Evolutionary conservation across 2,113 vertebrate species (phyloP).

Genomic region (Lophotis ruficrista): DNA sequence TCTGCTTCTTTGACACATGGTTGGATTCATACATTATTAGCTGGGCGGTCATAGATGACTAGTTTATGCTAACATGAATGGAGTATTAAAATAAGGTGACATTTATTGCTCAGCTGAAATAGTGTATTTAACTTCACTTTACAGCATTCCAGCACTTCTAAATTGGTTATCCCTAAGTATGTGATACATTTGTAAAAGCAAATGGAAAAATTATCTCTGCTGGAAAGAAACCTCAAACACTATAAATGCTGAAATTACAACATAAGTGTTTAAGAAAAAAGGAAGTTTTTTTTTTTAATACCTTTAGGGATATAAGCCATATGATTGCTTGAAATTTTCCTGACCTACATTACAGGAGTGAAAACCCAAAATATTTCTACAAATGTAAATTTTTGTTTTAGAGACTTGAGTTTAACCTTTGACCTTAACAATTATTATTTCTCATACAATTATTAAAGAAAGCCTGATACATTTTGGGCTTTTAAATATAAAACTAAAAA

Average conservation of each 20-base stretch:
- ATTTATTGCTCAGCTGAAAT: not conserved
- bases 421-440: not conserved
- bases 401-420: not conserved
- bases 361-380: not conserved
- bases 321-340: not conserved
- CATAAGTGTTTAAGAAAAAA: not conserved
- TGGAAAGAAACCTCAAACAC: not conserved
- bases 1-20: not conserved
- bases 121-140: not conserved
- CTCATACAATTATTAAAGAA: not conserved
- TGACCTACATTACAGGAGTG: not conserved
- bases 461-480: not conserved
- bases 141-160: not conserved
- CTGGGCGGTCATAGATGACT: not conserved
- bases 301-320: not conserved
- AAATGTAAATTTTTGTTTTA: not conserved
- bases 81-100: not conserved
- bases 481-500: not conserved
- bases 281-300: accelerated
- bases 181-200: not conserved
- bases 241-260: not conserved
- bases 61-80: not conserved
- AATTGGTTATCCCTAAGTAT: not conserved
- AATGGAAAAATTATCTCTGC: not conserved
- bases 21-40: not conserved